Base-by-base conservation (phyloP, 2,888 invertebrate species). In the Spodoptera picta region DNA sequence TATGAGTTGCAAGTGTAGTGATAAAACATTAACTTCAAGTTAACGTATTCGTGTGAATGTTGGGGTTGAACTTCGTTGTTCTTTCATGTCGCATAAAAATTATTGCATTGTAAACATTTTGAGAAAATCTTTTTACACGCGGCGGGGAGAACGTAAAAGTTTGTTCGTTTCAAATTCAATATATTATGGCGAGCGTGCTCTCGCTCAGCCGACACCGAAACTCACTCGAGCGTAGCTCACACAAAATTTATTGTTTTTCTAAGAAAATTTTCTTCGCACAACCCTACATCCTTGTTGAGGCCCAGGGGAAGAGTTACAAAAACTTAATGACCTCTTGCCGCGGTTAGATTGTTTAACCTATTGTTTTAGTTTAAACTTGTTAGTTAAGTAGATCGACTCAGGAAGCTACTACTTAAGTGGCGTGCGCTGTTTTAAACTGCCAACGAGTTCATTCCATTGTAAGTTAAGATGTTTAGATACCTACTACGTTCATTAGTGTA, bases 141-240 rank as follows among this genome's bases (percentile, higher is more conserved):
- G 87, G 88, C 87, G 84, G 83, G 83, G 86, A 86, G 89, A 90
- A 92, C 90, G 92, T 87, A 86, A 92, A 94, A 94, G 91, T 94
- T 94, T 93, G 92, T 94, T 92, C 93, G 92, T 92, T 94, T 94
- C 92, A 93, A 93, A 94, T 94, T 93, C 94, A 94, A 94, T 94
- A 94, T 94, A 94, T 94, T 94, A 94, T 89, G 90, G 92, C 89
- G 93, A 89, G 94, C 94, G 94, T 92, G 94, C 93, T 91, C 92
- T 88, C 91, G 90, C 90, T 92, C 92, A 92, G 90, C 92, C 94
- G 93, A 93, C 94, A 93, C 91, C 90, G 91, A 93, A 93, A 93
- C 93, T 92, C 93, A 92, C 92, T 94, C 94, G 92, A 93, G 94
- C 94, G 93, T 89, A 87, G 88, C 92, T 90, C 90, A 88, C 90